A percentile compares a stretch with the other conserved stretches of the same genome.
These are phyloP conservation scores for Siphlonurus alternatus DNA, from an alignment of 2,888 invertebrate species.

Conservation along the genomic window DNA sequence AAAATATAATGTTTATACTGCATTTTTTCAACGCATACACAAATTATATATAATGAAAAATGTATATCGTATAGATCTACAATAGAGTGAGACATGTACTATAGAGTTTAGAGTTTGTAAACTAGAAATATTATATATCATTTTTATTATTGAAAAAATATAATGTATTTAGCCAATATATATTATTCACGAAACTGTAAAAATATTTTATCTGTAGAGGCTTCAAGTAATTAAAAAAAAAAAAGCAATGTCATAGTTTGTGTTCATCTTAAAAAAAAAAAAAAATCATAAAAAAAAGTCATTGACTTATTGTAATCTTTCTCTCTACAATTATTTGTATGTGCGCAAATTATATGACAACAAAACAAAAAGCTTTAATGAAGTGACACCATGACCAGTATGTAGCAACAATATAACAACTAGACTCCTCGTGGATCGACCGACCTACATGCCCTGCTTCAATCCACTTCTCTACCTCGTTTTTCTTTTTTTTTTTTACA, in stretches of 20 bases:
- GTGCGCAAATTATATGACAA: too few species aligned
- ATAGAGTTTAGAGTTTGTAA: not conserved
- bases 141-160: not conserved
- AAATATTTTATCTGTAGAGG: slow-evolving; percentile 1
- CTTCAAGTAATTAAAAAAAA: not conserved
- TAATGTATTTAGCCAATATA: not conserved
- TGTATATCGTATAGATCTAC: not conserved
- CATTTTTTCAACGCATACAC: not conserved
- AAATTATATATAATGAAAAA: not conserved
- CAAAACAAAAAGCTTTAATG: too few species aligned
- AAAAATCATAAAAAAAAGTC: too few species aligned
- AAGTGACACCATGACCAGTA: too few species aligned
- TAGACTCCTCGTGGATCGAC: too few species aligned
- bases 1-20: slow-evolving; percentile 1
- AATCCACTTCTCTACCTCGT: too few species aligned
- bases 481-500: too few species aligned
- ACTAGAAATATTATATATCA: not conserved
- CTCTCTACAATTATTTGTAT: too few species aligned
- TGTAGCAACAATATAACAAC: too few species aligned
- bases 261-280: not conserved
- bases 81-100: not conserved
- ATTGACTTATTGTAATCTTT: too few species aligned
- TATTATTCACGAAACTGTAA: not conserved
- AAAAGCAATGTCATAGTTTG: not conserved
- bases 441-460: too few species aligned